Evolutionary conservation across 2,888 invertebrate species (phyloP).

Genomic region (Itoplectis maculator): DNA sequence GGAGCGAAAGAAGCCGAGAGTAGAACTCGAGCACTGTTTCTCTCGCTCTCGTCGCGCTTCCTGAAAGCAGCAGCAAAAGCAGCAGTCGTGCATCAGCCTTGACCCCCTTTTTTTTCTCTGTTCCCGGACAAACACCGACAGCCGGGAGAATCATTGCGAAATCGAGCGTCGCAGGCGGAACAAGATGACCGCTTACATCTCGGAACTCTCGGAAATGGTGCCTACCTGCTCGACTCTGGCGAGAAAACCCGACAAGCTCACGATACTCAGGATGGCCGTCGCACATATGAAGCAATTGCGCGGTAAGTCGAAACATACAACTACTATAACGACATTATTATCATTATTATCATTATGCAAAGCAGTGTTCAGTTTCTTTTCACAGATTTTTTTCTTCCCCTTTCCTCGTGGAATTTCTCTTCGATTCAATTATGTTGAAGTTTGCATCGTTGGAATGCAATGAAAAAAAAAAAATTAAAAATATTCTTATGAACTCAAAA

Average conservation of each 20-base stretch:
- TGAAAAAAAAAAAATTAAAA: too few species aligned
- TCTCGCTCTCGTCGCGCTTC: conserved; percentile 31
- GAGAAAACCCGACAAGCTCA: conserved; percentile 99
- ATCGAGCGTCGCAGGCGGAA: conserved; percentile 99
- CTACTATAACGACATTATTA: too few species aligned
- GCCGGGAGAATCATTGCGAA: conserved; percentile 99
- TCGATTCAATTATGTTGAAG: too few species aligned
- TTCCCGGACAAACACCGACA: conserved; percentile 84
- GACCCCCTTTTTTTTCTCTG: conserved; percentile 48
- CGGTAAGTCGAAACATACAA: conserved; percentile 87
- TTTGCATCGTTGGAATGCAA: too few species aligned
- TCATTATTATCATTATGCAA: conserved; percentile 11
- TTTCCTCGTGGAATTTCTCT: conserved; percentile 1
- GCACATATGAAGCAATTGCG: conserved; percentile 99
- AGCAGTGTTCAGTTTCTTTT: conserved; percentile 1
- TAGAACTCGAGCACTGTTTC: conserved; percentile 13
- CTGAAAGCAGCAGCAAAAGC: too few species aligned
- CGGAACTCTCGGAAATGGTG: conserved; percentile 99
- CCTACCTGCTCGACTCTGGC: conserved; percentile 99
- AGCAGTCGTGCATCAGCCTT: conserved; percentile 48
- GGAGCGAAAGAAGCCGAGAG: background rate
- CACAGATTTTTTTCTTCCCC: background rate
- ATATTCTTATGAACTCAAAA: too few species aligned
- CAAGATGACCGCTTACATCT: conserved; percentile 99
- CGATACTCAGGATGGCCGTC: conserved; percentile 99